A percentile compares a stretch with the other conserved stretches of the same genome.
phyloP scores from a whole-genome alignment of 1,140 invertebrate genomes.

The Asobara japonica region DNA sequence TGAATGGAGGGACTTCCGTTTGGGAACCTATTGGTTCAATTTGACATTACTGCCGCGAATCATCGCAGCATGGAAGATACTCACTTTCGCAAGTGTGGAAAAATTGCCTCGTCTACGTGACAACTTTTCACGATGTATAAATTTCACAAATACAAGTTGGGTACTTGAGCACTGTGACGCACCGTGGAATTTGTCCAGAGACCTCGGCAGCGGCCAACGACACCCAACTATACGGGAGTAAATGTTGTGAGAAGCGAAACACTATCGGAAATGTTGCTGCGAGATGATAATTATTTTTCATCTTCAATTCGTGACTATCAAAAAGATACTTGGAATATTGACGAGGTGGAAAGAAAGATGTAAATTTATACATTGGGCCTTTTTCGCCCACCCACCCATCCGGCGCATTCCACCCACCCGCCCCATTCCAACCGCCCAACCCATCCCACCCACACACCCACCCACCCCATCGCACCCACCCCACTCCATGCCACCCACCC shows the following conservation, averaged over 20 bases:
- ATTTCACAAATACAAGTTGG: neutral
- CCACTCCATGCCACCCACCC: too few relatives aligned
- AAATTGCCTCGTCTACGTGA: neutral
- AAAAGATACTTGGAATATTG: neutral
- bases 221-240: constrained; percentile 37
- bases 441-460: too few relatives aligned
- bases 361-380: neutral
- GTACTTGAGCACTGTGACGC: constrained; percentile 49
- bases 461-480: too few relatives aligned
- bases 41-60: too few relatives aligned
- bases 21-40: too few relatives aligned
- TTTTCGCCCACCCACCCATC: too few relatives aligned
- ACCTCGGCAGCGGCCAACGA: constrained; percentile 61
- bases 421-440: too few relatives aligned
- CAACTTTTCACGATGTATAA: neutral
- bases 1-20: too few relatives aligned
- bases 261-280: neutral
- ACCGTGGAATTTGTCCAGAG: constrained; percentile 57
- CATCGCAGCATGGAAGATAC: neutral
- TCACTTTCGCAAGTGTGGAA: neutral
- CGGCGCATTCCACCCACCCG: too few relatives aligned
- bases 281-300: neutral
- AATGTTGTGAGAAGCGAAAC: neutral
- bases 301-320: neutral
- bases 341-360: neutral